Evolutionary conservation across 2,888 invertebrate species (phyloP).

Genomic region (Phlogophora meticulosa): DNA sequence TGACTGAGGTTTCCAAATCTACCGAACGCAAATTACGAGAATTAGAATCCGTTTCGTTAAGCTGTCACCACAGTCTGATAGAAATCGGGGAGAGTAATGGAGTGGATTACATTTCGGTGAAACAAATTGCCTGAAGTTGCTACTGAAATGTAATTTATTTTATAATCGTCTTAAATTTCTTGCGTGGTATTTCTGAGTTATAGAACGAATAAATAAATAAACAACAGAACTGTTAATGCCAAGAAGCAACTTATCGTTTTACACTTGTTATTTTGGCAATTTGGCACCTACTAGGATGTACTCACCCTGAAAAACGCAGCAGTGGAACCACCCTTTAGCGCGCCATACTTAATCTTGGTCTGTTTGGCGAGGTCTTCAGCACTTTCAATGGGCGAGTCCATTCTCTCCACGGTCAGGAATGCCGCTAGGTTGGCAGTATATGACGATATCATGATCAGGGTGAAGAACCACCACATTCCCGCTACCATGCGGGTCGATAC

Average conservation of each 20-base stretch:
- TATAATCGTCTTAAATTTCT: constrained; percentile 33
- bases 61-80: constrained; percentile 51
- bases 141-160: constrained; percentile 40
- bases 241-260: constrained; percentile 25
- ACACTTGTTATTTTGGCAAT: constrained; percentile 29
- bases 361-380: constrained; percentile 99
- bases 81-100: constrained; percentile 46
- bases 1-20: constrained; percentile 43
- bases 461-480: constrained; percentile 99
- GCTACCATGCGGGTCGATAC: constrained; percentile 97
- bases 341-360: constrained; percentile 99
- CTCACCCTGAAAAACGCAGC: constrained; percentile 98
- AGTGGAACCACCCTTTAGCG: constrained; percentile 97
- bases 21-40: constrained; percentile 50
- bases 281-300: constrained; percentile 32
- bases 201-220: constrained; percentile 10
- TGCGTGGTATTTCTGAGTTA: not conserved
- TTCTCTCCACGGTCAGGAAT: constrained; percentile 97
- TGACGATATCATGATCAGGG: constrained; percentile 98
- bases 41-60: constrained; percentile 50
- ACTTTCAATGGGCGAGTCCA: constrained; percentile 98
- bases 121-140: constrained; percentile 35
- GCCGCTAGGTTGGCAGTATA: constrained; percentile 99
- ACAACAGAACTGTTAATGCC: constrained; percentile 25
- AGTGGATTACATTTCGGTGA: constrained; percentile 33